phyloP scores from a whole-genome alignment of 2,113 vertebrate species.

The Probosciger aterrimus region DNA sequence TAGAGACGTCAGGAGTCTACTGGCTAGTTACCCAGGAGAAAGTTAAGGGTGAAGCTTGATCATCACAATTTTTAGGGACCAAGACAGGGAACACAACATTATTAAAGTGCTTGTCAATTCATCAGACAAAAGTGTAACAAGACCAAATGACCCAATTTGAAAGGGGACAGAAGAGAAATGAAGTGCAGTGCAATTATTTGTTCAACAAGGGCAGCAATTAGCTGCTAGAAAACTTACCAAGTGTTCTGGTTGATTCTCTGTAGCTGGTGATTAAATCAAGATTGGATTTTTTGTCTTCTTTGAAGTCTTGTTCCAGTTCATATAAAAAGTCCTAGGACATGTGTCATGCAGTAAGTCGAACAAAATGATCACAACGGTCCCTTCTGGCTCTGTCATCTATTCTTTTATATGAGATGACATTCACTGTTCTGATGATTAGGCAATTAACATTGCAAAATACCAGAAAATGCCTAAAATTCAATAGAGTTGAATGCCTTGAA shows the following conservation, averaged over 20 bases:
- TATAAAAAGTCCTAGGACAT: conserved; percentile 5
- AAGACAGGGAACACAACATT: no score
- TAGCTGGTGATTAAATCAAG: conserved; percentile 19
- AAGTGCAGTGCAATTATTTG: conserved; percentile 13
- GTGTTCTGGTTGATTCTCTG: not conserved
- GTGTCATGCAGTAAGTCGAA: not conserved
- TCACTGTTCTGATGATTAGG: not conserved
- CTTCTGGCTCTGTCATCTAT: not conserved
- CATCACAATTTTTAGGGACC: no score
- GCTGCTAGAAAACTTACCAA: conserved; percentile 4
- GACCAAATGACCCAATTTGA: not conserved
- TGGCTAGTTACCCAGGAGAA: not conserved
- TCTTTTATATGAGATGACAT: not conserved
- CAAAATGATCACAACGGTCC: not conserved
- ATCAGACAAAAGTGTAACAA: not conserved
- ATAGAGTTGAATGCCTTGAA: not conserved
- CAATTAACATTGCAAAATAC: conserved; percentile 4
- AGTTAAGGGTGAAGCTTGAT: not conserved
- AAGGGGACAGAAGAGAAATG: not conserved
- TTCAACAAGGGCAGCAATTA: conserved; percentile 42
- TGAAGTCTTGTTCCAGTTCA: conserved; percentile 13
- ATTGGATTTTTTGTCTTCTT: not conserved
- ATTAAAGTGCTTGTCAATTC: not conserved
- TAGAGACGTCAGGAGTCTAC: not conserved
- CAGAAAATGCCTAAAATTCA: not conserved